Evolutionary conservation across 2,888 invertebrate species (phyloP), one percentile per base, ranked within the genome.

Genomic region (Mechanitis mazaeus): DNA sequence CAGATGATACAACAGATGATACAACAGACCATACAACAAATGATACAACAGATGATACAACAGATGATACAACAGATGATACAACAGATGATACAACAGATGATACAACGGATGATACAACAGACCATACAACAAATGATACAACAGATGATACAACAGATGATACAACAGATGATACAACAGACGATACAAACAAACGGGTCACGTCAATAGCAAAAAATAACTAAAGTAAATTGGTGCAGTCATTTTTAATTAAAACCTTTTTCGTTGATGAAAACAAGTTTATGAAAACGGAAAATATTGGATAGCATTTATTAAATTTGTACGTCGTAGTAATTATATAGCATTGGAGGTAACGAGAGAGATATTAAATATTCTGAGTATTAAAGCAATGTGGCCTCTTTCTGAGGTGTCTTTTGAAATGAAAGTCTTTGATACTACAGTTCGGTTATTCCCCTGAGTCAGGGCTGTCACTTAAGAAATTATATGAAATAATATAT

Each of bases 381-480:
- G 56, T 64, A 60, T 59, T 58, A 60, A 60, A 64, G 63, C 63
- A 62, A 59, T 59, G 64, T 53, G 62, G 65, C 59, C 65, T 63
- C 61, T 61, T 56, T 61, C 56, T 55, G 59, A 63, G 61, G 63
- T 63, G 68, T 66, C 66, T 66, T 63, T 68, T 68, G 45, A 66
- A 64, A 68, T 60, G 50, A 59, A 61, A 63, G 62, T 64, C 66
- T 68, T 66, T 68, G 66, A 64, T 64, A 60, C 55, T 38, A n/a
- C 55, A 61, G 61, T 58, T 59, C 58, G 47, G 56, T 64, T 58
- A 58, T 58, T 64, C 61, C 60, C 60, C 55, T 46, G 64, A 66
- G 61, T 56, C 56, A 68, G 66, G 66, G 66, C 56, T 66, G 68
- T 45, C 50, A 5, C n/a, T 31, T 9, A 3, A 50, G 31, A 3